A percentile compares a stretch with the other conserved stretches of the same genome.
phyloP scores from a whole-genome alignment of 2,797 vertebrate species.

The Pagetopsis macropterus region DNA sequence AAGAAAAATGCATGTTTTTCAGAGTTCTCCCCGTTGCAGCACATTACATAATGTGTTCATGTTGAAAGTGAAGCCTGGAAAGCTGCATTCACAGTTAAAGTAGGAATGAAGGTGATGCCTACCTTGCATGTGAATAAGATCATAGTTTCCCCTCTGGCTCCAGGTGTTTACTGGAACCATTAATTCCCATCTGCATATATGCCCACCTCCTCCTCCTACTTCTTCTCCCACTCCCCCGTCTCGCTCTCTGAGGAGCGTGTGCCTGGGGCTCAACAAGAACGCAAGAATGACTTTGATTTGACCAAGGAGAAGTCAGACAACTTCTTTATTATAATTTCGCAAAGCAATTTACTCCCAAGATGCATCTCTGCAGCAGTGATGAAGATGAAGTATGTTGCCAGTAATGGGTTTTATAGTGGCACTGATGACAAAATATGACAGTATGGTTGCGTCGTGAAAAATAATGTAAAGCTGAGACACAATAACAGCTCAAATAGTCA shows the following conservation, averaged over 20 bases:
- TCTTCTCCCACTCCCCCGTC: slow-evolving; percentile 27
- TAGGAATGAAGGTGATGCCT: slow-evolving; percentile 59
- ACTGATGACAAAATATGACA: slow-evolving; percentile 10
- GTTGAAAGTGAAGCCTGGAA: slow-evolving; percentile 52
- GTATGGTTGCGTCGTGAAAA: background rate
- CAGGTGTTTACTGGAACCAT: slow-evolving; percentile 76
- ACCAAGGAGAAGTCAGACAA: slow-evolving; percentile 50
- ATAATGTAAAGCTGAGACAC: background rate
- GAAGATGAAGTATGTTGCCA: slow-evolving; percentile 16
- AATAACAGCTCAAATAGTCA: background rate
- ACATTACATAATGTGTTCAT: slow-evolving; percentile 72
- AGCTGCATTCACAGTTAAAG: slow-evolving; percentile 41
- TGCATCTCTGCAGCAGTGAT: slow-evolving; percentile 21
- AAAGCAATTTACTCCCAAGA: slow-evolving; percentile 12
- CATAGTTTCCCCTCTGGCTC: slow-evolving; percentile 66
- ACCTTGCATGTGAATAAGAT: slow-evolving; percentile 74
- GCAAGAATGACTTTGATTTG: slow-evolving; percentile 63
- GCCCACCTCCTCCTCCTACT: slow-evolving; percentile 48
- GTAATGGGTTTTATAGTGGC: slow-evolving; percentile 8
- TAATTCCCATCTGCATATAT: slow-evolving; percentile 73
- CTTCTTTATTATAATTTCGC: slow-evolving; percentile 34
- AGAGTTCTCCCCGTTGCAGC: slow-evolving; percentile 50
- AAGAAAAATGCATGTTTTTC: slow-evolving; percentile 57
- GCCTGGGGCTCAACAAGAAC: slow-evolving; percentile 51
- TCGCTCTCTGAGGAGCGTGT: slow-evolving; percentile 37